These are phyloP conservation scores for Psilopogon haemacephalus DNA, from an alignment of 2,113 vertebrate genomes.

Conservation along the genomic window DNA sequence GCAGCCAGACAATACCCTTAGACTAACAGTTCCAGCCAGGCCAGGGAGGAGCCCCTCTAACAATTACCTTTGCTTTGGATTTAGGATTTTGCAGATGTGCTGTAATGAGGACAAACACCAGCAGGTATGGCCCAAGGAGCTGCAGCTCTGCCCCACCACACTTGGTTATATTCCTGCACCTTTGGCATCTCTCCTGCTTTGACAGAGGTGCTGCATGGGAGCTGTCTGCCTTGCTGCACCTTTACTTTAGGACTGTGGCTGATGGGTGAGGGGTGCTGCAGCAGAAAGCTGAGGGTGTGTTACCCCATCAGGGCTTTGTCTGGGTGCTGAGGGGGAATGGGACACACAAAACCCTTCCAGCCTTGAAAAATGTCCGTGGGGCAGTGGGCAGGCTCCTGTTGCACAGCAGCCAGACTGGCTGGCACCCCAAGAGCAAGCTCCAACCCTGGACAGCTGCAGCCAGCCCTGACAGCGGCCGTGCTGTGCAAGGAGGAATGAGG, in stretches of 20 bases:
- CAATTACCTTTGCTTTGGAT: background rate
- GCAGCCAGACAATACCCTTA: background rate
- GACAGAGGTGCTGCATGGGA: background rate
- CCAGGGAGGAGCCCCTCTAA: background rate
- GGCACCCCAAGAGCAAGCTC: conserved; percentile 78
- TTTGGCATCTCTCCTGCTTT: background rate
- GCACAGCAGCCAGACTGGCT: conserved; percentile 87
- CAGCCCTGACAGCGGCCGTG: conserved; percentile 71
- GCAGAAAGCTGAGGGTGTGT: background rate
- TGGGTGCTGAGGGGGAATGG: background rate
- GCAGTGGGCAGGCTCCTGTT: conserved; percentile 79
- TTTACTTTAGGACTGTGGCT: rapidly evolving
- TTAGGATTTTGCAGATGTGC: background rate
- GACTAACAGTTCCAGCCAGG: background rate
- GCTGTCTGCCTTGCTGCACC: rapidly evolving
- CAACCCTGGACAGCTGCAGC: conserved; percentile 76
- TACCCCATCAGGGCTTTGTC: background rate
- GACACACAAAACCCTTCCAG: background rate
- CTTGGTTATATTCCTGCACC: background rate
- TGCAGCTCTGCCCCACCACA: background rate
- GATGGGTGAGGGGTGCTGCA: rapidly evolving
- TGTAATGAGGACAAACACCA: background rate
- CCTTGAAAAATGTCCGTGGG: conserved; percentile 61
- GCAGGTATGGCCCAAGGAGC: rapidly evolving
- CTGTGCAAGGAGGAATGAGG: conserved; percentile 67